Base-by-base conservation (phyloP, 2,797 vertebrate species). In the Acridotheres tristis region DNA sequence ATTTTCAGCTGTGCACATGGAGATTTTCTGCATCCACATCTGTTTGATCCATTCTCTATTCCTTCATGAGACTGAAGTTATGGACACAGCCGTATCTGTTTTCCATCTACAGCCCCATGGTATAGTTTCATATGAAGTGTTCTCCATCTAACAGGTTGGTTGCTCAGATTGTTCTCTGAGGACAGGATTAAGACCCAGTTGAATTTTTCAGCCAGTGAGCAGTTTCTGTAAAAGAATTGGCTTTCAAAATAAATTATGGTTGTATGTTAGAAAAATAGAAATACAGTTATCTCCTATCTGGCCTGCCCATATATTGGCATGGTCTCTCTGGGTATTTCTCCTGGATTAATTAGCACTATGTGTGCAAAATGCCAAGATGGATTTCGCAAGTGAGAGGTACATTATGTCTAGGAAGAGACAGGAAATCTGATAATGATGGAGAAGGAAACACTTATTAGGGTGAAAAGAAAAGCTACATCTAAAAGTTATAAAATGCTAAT, bases 221-320 rank as follows among this genome's bases (percentile, higher is more conserved):
- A 83, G 80, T 87, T 93, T 88, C 58, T 88, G 32, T 72, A 83
- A 94, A 80, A 78, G 42, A 16, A 89, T 20, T 75, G 6, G n/a
- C 32, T 91, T 96, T 89, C 91, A 94, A 94, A 94, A 88, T 62
- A 91, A 91, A 81, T 84, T 91, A 71, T 21, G 15, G 6, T 6
- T 51, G 6, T 48, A 20, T 30, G n/a, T 84, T 78, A 91, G 61
- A 86, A 83, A 94, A 93, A 51, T 4, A 94, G 42, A 88, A 85
- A 51, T 89, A 89, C 1, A 7, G 17, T 29, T 75, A 71, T 13
- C 20, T 72, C 29, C 25, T 75, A 9, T 61, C 57, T 89, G 58
- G 11, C 50, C 47, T 88, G 22, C 10, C 29, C 78, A 16, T 54
- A 34, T 78, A 78, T 48, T 68, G 25, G 8, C n/a, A 55, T n/a